Evolutionary conservation across 2,888 invertebrate species (phyloP).

Genomic region (Cephus sareptanus): DNA sequence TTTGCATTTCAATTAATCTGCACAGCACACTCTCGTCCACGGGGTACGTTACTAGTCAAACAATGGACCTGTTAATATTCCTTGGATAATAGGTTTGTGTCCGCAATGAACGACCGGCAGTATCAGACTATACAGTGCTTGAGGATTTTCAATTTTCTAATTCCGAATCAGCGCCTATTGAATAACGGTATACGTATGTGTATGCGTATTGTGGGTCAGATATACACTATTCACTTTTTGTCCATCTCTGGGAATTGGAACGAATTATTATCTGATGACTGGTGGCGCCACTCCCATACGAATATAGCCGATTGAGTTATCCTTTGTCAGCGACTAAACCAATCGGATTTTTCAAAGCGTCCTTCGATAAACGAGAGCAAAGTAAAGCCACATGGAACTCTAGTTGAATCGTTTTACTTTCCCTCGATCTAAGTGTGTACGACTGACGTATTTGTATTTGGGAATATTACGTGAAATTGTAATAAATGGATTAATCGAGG

Average conservation of each 20-base stretch:
- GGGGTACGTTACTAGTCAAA: neutral
- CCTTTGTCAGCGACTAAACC: neutral
- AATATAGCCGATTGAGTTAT: neutral
- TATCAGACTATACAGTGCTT: neutral
- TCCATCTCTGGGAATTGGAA: conserved; percentile 38
- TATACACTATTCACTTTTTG: neutral
- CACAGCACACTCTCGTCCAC: neutral
- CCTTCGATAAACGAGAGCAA: neutral
- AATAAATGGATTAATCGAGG: neutral
- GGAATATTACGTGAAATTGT: neutral
- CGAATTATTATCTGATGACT: conserved; percentile 40
- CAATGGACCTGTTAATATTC: neutral
- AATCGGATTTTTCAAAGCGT: neutral
- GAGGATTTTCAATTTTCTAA: neutral
- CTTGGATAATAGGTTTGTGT: neutral
- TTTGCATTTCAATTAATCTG: neutral
- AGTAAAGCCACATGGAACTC: neutral
- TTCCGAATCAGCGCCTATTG: neutral
- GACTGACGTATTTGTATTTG: neutral
- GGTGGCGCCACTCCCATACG: conserved; percentile 12
- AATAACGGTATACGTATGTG: neutral
- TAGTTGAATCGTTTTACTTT: neutral
- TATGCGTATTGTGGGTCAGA: neutral
- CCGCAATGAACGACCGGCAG: neutral
- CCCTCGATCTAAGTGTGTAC: neutral